A percentile compares a stretch with the other conserved stretches of the same genome.
These are phyloP conservation scores for Steatocranus sp. DNA, from an alignment of 2,797 vertebrate genomes.

Conservation along the genomic window DNA sequence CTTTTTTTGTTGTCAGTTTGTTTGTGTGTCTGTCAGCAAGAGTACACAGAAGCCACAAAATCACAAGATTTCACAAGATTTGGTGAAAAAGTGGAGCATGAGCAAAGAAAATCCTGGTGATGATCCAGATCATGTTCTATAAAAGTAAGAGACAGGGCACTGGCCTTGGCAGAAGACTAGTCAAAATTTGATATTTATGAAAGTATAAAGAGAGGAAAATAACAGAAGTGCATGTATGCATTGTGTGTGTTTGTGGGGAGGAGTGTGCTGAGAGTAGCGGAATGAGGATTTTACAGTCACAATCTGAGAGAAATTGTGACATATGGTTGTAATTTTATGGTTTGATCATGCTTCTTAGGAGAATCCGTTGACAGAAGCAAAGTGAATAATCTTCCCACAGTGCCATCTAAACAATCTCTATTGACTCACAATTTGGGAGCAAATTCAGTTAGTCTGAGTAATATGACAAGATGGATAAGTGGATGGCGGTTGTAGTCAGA, in stretches of 20 bases:
- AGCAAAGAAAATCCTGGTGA: background rate
- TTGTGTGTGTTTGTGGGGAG: background rate
- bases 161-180: background rate
- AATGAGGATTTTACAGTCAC: background rate
- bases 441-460: constrained; percentile 47
- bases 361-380: constrained; percentile 41
- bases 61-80: background rate
- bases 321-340: constrained; percentile 2
- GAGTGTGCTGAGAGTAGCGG: background rate
- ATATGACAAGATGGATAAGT: constrained; percentile 52
- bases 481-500: constrained; percentile 5
- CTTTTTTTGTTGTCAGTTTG: background rate
- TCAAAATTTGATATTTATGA: background rate
- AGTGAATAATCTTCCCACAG: constrained; percentile 40
- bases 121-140: background rate
- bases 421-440: constrained; percentile 44
- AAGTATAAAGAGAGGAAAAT: background rate
- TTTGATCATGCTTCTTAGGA: constrained; percentile 2
- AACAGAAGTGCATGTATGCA: background rate
- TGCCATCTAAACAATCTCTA: constrained; percentile 40
- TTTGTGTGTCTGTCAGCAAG: background rate
- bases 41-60: background rate
- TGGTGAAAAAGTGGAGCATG: background rate
- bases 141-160: background rate
- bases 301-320: background rate